Evolutionary conservation across 2,797 vertebrate species (phyloP).

Genomic region (Diglossa cyanea): DNA sequence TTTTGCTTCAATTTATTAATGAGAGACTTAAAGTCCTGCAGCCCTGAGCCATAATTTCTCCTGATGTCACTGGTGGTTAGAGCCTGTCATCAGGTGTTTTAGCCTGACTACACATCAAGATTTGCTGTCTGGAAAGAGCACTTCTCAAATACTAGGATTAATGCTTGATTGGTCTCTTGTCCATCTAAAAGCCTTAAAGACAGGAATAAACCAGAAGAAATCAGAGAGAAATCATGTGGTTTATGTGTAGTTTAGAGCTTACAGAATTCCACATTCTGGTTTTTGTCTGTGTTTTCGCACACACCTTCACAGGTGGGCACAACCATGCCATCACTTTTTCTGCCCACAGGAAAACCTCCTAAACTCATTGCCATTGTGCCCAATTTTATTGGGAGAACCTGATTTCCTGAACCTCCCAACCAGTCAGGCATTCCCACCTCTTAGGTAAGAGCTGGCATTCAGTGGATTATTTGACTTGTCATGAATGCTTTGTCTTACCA

Average conservation of each 20-base stretch:
- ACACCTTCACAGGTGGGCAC: accelerated
- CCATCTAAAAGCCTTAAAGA: background rate
- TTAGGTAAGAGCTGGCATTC: background rate
- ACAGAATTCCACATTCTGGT: background rate
- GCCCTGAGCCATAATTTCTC: background rate
- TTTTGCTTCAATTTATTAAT: background rate
- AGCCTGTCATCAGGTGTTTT: background rate
- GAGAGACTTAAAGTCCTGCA: background rate
- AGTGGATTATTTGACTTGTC: background rate
- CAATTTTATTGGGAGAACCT: background rate
- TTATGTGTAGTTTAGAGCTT: background rate
- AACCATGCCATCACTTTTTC: accelerated
- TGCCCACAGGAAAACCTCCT: background rate
- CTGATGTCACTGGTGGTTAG: background rate
- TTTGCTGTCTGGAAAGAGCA: background rate
- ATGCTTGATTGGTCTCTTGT: background rate
- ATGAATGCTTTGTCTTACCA: accelerated
- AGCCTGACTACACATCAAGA: background rate
- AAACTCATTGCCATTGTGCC: background rate
- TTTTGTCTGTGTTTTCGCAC: background rate
- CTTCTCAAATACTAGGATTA: background rate
- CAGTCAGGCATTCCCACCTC: accelerated
- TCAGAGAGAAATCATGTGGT: background rate
- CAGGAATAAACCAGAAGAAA: background rate
- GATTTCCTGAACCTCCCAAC: background rate